Percentiles rank a stretch among this genome's conserved stretches.
These are phyloP conservation scores for Lasiommata megera DNA, from an alignment of 2,888 invertebrate species.

Conservation along the genomic window DNA sequence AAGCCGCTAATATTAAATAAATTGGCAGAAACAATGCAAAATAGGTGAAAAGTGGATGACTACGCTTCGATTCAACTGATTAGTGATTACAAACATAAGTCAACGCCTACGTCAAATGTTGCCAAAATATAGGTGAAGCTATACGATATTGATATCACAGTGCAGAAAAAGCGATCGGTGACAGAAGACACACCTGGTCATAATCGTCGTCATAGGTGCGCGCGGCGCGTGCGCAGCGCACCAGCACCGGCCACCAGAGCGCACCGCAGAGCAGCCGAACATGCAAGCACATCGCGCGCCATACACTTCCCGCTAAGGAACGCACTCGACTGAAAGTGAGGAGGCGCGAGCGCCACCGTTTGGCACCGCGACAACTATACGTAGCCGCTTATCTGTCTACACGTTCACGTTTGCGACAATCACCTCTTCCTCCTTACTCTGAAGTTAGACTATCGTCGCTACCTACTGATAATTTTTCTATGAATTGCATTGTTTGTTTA, in stretches of 20 bases:
- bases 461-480: slow-evolving; percentile 13
- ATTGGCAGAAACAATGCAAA: slow-evolving; percentile 60
- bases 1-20: slow-evolving; percentile 58
- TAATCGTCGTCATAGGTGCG: slow-evolving; percentile 74
- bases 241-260: slow-evolving; percentile 77
- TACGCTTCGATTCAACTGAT: slow-evolving; percentile 48
- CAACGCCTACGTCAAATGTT: slow-evolving; percentile 49
- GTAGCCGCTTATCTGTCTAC: slow-evolving; percentile 64
- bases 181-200: slow-evolving; percentile 69
- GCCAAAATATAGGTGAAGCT: slow-evolving; percentile 66
- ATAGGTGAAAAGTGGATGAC: slow-evolving; percentile 67
- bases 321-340: slow-evolving; percentile 79
- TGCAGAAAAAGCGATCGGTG: slow-evolving; percentile 60
- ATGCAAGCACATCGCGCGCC: slow-evolving; percentile 78
- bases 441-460: slow-evolving; percentile 18
- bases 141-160: slow-evolving; percentile 55
- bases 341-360: slow-evolving; percentile 67
- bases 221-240: slow-evolving; percentile 67
- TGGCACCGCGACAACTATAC: slow-evolving; percentile 74
- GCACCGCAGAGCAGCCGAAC: slow-evolving; percentile 77
- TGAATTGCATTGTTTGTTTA: slow-evolving; percentile 22
- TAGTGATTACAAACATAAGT: slow-evolving; percentile 19
- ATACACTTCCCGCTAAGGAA: slow-evolving; percentile 77
- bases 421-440: slow-evolving; percentile 26
- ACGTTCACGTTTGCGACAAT: slow-evolving; percentile 50